A percentile compares a stretch with the other conserved stretches of the same genome.
phyloP scores from a whole-genome alignment of 2,113 vertebrate species.

The Chelonoidis abingdonii region DNA sequence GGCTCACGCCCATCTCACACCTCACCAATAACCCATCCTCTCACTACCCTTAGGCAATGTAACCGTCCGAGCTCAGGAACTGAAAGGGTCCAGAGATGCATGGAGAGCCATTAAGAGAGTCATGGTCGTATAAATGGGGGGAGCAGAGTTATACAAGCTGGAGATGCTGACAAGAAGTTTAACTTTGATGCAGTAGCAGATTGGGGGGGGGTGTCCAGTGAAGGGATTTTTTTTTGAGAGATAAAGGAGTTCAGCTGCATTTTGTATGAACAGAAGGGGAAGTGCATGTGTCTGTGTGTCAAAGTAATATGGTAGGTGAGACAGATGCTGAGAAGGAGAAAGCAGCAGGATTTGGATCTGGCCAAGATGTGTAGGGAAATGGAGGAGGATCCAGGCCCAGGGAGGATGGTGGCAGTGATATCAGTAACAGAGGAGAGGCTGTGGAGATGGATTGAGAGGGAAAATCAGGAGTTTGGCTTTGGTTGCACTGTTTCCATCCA shows the following conservation, averaged over 20 bases:
- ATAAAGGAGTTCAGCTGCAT: too few relatives aligned
- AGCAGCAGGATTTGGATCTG: neutral
- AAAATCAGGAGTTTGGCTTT: neutral
- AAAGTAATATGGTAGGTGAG: neutral
- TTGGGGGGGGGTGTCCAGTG: neutral
- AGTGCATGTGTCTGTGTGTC: neutral
- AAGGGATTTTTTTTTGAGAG: neutral
- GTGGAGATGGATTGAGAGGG: neutral
- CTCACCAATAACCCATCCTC: too few relatives aligned
- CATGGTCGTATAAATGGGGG: neutral
- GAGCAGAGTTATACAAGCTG: too few relatives aligned
- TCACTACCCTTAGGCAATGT: too few relatives aligned
- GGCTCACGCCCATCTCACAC: too few relatives aligned
- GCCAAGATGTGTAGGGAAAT: neutral
- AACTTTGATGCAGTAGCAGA: neutral
- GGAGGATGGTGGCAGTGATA: neutral
- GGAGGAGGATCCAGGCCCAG: neutral
- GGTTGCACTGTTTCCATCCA: neutral
- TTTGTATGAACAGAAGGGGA: neutral
- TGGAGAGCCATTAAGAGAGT: too few relatives aligned
- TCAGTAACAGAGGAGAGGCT: neutral
- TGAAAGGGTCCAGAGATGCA: too few relatives aligned
- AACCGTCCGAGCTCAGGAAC: too few relatives aligned
- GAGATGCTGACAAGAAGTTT: too few relatives aligned
- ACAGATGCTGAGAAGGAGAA: neutral